Evolutionary conservation across 2,797 vertebrate genomes (phyloP).

Genomic region (Agapornis canus): DNA sequence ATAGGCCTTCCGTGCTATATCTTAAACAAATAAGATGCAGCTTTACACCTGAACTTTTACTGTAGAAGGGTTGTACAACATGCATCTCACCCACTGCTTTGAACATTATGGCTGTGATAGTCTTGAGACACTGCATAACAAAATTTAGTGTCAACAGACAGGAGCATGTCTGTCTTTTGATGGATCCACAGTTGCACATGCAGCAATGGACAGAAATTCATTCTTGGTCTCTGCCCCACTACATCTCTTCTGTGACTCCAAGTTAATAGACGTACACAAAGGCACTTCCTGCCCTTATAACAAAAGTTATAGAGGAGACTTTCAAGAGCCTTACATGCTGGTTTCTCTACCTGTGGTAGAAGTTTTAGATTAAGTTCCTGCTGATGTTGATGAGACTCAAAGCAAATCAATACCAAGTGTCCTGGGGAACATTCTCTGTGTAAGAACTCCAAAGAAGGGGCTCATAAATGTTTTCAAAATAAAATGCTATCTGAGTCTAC

Average conservation of each 20-base stretch:
- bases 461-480: neutral
- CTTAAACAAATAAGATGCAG: neutral
- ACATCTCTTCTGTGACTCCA: neutral
- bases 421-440: neutral
- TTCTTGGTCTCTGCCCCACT: neutral
- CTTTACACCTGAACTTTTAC: neutral
- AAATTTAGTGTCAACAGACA: neutral
- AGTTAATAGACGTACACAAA: neutral
- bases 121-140: accelerated
- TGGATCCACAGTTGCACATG: neutral
- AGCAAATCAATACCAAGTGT: neutral
- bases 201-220: neutral
- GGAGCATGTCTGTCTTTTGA: neutral
- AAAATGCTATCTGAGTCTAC: neutral
- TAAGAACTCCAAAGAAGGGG: neutral
- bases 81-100: neutral
- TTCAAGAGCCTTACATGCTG: neutral
- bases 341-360: neutral
- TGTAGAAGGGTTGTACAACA: neutral
- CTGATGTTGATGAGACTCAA: neutral
- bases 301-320: neutral
- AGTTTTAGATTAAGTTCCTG: neutral
- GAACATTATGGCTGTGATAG: neutral
- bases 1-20: neutral
- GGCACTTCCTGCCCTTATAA: neutral